A percentile compares a stretch with the other conserved stretches of the same genome.
These are phyloP conservation scores for Epistrophe grossulariae DNA, from an alignment of 2,888 invertebrate species.

Conservation along the genomic window DNA sequence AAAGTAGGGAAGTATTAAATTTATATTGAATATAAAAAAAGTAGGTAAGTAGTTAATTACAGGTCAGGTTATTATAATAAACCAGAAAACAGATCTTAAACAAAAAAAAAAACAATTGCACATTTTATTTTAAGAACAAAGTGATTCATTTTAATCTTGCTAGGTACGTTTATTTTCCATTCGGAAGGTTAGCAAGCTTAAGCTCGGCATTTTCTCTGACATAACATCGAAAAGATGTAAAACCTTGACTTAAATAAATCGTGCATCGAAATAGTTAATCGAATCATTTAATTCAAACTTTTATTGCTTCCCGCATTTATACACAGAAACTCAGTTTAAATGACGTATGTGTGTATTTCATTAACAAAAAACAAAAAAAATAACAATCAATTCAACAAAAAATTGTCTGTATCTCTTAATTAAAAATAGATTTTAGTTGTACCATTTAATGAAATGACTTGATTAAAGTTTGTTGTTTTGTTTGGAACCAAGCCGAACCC, in stretches of 20 bases:
- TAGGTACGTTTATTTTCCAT: not conserved
- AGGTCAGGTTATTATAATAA: not conserved
- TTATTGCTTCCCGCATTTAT: conserved; percentile 11
- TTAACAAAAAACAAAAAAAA: not conserved
- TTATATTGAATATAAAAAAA: no score
- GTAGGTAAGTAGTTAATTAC: no score
- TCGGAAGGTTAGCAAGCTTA: not conserved
- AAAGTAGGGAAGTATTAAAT: no score
- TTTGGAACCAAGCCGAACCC: conserved; percentile 5
- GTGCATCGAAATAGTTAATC: no score
- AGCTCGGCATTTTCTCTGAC: no score
- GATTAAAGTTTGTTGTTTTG: not conserved
- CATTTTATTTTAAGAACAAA: not conserved
- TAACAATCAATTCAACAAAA: not conserved
- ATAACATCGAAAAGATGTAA: no score
- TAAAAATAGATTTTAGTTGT: not conserved
- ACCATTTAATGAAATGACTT: not conserved
- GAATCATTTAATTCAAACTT: not conserved
- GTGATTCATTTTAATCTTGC: not conserved
- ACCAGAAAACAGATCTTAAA: not conserved
- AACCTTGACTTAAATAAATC: no score
- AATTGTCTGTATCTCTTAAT: not conserved
- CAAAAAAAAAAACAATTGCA: not conserved
- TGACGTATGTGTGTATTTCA: not conserved
- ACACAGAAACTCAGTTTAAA: not conserved